Evolutionary conservation across 2,888 invertebrate species (phyloP), one percentile per base, ranked within the genome.

Genomic region (Drosophila kuntzei): DNA sequence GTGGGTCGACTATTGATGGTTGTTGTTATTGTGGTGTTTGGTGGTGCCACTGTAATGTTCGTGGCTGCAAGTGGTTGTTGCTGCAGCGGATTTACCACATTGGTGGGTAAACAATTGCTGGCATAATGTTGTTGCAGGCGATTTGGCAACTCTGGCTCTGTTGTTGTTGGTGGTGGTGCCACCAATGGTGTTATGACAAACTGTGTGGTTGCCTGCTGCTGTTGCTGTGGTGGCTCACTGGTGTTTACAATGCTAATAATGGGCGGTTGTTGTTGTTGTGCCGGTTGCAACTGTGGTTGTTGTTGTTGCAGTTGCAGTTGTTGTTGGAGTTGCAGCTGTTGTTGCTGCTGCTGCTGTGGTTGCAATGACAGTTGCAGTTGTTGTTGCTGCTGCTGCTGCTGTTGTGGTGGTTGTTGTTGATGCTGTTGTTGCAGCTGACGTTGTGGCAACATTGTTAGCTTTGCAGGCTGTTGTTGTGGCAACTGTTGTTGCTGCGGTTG

Each of bases 51-150:
- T 9, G 83, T 54, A n/a, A 75, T 60, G 46, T 66, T 70, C 5
- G 92, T 93, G 5, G 58, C 43, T 8, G 61, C 60, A 8, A 64
- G 55, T 16, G 84, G 67, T 14, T 82, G 85, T 92, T 94, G 94
- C 46, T 94, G 94, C 57, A 95, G 94, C 1, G 95, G 95, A 87
- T 95, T 95, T 0, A 95, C 95, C 54, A 95, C 94, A 90, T 95
- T 95, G 11, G 95, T 95, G 16, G 95, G 95, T 80, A 95, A 94
- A 34, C 94, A 73, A 9, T 61, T 86, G 66, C 70, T 76, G 7
- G 67, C 62, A 51, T 74, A 77, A 22, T 89, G 87, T 46, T 89
- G 84, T 46, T 89, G 84, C 46, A 86, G 32, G 4, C 89, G 80
- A 47, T 68, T 66, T 14, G 57, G 64, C 50, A 81, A 53, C 41